Evolutionary conservation across 2,888 invertebrate species (phyloP), one percentile per base, ranked within the genome.

Genomic region (Napeogenes sylphis): DNA sequence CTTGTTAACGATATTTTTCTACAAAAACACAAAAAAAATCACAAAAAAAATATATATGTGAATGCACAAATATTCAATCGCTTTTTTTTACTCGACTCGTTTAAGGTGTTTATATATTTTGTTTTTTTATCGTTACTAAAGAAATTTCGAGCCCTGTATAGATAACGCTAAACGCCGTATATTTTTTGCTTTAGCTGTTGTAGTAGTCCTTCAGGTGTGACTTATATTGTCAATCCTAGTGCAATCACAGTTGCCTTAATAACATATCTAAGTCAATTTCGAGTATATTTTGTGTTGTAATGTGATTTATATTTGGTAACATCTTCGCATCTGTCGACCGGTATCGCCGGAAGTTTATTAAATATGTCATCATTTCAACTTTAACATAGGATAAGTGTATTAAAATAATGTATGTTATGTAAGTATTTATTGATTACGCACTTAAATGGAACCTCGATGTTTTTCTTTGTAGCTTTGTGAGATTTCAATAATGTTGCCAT

Each of bases 211-310:
- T 80, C 86, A 83, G 78, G 79, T 80, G 76, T 76, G 79, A 82
- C 65, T 66, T 64, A 80, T 83, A 81, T 82, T 83, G 81, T 84
- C 80, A 82, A 82, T 83, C 82, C 81, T 86, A 90, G 90, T 85
- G 90, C 90, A 87, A 84, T 90, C 90, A 90, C 90, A 85, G 90
- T 85, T 90, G 90, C 90, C 90, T 90, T 90, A 90, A 85, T 90
- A 90, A 89, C 89, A 89, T 88, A 90, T 90, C 90, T 90, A 90
- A 90, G 90, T 90, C 90, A 90, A 87, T 89, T 86, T 86, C 78
- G 80, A 85, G 80, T 81, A 81, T 81, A 74, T 79, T 77, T 82
- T 79, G 73, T 80, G 81, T 84, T 85, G 82, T 85, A 70, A 66
- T 68, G 63, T 67, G 62, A 35, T 35, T 68, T 55, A 55, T 59